phyloP scores from a whole-genome alignment of 2,888 invertebrate genomes.

The Andrena haemorrhoa region DNA sequence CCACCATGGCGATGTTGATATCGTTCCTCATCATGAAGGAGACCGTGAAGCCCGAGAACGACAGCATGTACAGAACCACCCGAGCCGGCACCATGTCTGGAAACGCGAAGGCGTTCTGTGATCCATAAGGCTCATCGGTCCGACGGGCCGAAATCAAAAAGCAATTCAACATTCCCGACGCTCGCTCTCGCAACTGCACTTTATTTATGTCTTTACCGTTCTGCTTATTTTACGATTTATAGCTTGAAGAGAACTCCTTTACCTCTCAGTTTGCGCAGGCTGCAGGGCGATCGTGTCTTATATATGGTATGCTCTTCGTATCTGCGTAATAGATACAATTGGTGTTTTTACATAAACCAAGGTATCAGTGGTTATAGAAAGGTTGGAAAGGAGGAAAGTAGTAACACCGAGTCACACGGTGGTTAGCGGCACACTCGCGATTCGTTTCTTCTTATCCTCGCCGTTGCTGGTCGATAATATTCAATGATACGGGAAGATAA shows the following conservation, averaged over 20 bases:
- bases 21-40: slow-evolving; percentile 92
- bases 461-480: neutral
- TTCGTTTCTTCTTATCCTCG: neutral
- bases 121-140: neutral
- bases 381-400: neutral
- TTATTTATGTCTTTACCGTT: neutral
- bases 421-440: neutral
- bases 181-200: neutral
- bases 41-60: slow-evolving; percentile 90
- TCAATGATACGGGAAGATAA: neutral
- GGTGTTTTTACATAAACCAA: slow-evolving; percentile 42
- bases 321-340: slow-evolving; percentile 68
- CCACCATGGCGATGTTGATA: slow-evolving; percentile 90
- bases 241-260: slow-evolving; percentile 39
- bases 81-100: slow-evolving; percentile 88
- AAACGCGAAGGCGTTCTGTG: slow-evolving; percentile 23
- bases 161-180: neutral
- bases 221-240: slow-evolving; percentile 1
- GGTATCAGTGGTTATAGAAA: slow-evolving; percentile 3
- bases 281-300: slow-evolving; percentile 71
- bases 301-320: slow-evolving; percentile 76
- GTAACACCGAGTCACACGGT: no score
- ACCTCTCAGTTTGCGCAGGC: slow-evolving; percentile 70
- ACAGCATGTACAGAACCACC: slow-evolving; percentile 89
- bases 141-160: neutral